These are phyloP conservation scores for Apeltes quadracus DNA, from an alignment of 2,113 vertebrate genomes.

Conservation along the genomic window DNA sequence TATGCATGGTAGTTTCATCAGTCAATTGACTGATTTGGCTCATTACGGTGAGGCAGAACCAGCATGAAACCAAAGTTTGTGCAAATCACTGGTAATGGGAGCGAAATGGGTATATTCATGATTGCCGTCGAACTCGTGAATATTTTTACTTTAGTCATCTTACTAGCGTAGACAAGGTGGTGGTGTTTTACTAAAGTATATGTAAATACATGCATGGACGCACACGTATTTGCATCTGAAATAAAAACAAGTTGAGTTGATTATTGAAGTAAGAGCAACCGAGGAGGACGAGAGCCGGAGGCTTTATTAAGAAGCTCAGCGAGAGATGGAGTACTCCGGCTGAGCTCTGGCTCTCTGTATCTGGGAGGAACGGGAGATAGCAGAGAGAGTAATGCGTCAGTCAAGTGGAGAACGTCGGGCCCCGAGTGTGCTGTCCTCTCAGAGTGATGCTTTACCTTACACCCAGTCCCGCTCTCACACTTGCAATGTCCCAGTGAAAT, in stretches of 20 bases:
- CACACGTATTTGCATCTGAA: not conserved
- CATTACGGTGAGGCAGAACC: constrained; percentile 17
- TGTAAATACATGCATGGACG: too few species aligned
- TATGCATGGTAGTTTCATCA: constrained; percentile 18
- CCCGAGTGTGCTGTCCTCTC: constrained; percentile 12
- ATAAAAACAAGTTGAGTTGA: too few species aligned
- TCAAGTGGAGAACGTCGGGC: constrained; percentile 27
- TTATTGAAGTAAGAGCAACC: not conserved
- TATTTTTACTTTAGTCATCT: constrained; percentile 14
- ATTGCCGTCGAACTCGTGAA: not conserved
- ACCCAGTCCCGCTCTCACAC: constrained; percentile 21
- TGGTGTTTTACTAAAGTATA: not conserved
- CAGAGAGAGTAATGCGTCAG: constrained; percentile 5
- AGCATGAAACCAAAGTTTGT: constrained; percentile 17
- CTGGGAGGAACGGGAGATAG: constrained; percentile 14
- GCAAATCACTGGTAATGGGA: not conserved
- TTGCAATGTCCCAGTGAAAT: constrained; percentile 28
- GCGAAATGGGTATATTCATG: not conserved
- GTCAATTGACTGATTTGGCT: constrained; percentile 39
- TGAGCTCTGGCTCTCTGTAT: constrained; percentile 3
- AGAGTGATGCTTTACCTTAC: constrained; percentile 46
- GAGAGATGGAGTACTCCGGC: not conserved
- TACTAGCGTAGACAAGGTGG: constrained; percentile 7
- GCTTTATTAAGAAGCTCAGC: not conserved
- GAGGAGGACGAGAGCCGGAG: not conserved